Conservation (phyloP, 2,888 invertebrate species). For the Galeopsomyia nigrocyanea region DNA sequence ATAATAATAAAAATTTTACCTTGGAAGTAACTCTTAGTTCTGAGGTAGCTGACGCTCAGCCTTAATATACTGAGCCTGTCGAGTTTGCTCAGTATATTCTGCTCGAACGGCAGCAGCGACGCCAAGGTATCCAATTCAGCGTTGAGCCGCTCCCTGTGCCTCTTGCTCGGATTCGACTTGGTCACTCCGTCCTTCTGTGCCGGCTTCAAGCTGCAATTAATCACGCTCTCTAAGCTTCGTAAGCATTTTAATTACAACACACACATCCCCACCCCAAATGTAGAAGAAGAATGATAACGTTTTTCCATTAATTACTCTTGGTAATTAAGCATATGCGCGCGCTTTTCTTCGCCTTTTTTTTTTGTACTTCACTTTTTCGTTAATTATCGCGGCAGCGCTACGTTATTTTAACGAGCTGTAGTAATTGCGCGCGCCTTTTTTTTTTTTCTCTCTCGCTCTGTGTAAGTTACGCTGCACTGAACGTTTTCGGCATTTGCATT, state of each 20-base stretch:
- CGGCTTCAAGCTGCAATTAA: conserved; percentile 87
- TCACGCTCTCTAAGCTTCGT: conserved; percentile 67
- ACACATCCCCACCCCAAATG: no score
- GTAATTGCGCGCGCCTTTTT: no score
- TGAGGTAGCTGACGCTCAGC: conserved; percentile 97
- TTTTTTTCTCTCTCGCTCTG: no score
- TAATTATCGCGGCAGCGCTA: no score
- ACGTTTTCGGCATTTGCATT: no score
- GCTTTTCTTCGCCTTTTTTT: no score
- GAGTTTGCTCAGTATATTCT: conserved; percentile 97
- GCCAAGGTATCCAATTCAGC: conserved; percentile 98
- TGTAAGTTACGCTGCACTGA: no score
- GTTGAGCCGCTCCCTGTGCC: conserved; percentile 97
- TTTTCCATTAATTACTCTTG: no score
- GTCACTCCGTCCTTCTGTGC: conserved; percentile 95
- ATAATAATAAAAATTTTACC: conserved; percentile 76
- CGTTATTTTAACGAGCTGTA: no score
- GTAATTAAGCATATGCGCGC: no score
- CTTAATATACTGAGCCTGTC: conserved; percentile 98
- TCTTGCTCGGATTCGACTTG: conserved; percentile 97
- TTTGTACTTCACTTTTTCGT: no score
- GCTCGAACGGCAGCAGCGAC: conserved; percentile 94
- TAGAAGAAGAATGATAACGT: no score
- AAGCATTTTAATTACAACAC: conserved; percentile 66
- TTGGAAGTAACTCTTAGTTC: conserved; percentile 99